Conservation (phyloP, 2,888 invertebrate genomes). For the Seira sanloemensis region DNA sequence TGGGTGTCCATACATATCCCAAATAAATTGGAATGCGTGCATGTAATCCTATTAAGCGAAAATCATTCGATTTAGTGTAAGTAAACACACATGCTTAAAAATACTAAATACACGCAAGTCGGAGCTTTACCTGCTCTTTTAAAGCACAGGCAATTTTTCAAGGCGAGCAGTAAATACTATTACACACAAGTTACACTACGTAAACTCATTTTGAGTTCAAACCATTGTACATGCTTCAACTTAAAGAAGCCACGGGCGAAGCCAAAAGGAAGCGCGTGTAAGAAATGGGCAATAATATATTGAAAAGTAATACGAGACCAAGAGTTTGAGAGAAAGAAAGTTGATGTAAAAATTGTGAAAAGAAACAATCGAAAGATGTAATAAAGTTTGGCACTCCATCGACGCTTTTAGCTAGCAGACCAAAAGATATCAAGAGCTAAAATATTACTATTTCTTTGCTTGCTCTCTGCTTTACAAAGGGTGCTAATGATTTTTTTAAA, state of each 20-base stretch:
- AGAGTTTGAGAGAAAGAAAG: conserved; percentile 4
- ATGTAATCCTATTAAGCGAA: neutral
- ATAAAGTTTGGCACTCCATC: neutral
- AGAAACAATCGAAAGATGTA: no score
- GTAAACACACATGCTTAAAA: neutral
- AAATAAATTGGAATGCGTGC: neutral
- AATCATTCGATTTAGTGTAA: neutral
- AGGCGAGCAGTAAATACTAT: neutral
- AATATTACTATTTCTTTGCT: no score
- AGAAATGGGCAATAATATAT: no score
- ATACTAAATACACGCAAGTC: no score
- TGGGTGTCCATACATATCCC: neutral
- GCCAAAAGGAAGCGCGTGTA: conserved; percentile 1
- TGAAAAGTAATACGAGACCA: no score
- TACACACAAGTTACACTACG: no score
- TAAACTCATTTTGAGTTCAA: neutral
- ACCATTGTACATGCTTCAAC: neutral
- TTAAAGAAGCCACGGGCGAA: neutral
- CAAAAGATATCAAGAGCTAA: no score
- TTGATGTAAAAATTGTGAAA: neutral
- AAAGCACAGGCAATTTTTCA: neutral
- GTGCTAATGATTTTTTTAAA: neutral
- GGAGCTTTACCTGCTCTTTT: no score
- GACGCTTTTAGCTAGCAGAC: no score
- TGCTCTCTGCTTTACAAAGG: no score